A percentile compares a stretch with the other conserved stretches of the same genome.
Evolutionary conservation across 2,888 invertebrate species (phyloP).

Genomic region (Rutpela maculata): DNA sequence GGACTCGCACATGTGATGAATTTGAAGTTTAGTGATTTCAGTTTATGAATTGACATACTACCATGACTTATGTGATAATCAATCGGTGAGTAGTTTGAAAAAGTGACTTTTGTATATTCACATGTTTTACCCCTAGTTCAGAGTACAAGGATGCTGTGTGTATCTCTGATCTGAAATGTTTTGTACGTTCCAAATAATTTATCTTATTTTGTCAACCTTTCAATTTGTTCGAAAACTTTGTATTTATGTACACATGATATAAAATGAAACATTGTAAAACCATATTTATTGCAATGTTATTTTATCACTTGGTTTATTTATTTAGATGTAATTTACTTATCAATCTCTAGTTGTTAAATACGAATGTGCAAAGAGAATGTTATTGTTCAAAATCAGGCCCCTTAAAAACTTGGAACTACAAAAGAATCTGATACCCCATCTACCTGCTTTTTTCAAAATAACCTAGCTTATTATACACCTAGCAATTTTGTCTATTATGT

Average conservation of each 20-base stretch:
- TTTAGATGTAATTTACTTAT: neutral
- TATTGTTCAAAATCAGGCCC: slow-evolving; percentile 18
- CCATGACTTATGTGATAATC: slow-evolving; percentile 64
- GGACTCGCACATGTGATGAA: slow-evolving; percentile 66
- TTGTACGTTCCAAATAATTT: slow-evolving; percentile 40
- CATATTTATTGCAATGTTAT: neutral
- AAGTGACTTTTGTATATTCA: slow-evolving; percentile 37
- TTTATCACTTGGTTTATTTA: neutral
- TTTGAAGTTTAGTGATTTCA: slow-evolving; percentile 58
- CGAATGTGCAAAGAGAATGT: neutral
- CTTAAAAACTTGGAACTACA: neutral
- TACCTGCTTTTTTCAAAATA: slow-evolving; percentile 28
- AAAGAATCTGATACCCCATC: neutral
- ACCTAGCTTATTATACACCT: neutral
- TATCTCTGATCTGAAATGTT: slow-evolving; percentile 32
- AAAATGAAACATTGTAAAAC: neutral
- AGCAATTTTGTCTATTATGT: slow-evolving; percentile 18
- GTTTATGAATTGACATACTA: slow-evolving; percentile 58
- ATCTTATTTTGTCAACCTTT: slow-evolving; percentile 38
- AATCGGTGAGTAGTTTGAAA: slow-evolving; percentile 58
- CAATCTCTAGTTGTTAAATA: neutral
- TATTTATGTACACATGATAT: neutral
- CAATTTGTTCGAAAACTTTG: slow-evolving; percentile 15
- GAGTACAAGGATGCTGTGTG: slow-evolving; percentile 47
- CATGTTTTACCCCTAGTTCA: slow-evolving; percentile 35